Base-by-base conservation (phyloP, 2,113 vertebrate genomes). In the Axis porcinus region DNA sequence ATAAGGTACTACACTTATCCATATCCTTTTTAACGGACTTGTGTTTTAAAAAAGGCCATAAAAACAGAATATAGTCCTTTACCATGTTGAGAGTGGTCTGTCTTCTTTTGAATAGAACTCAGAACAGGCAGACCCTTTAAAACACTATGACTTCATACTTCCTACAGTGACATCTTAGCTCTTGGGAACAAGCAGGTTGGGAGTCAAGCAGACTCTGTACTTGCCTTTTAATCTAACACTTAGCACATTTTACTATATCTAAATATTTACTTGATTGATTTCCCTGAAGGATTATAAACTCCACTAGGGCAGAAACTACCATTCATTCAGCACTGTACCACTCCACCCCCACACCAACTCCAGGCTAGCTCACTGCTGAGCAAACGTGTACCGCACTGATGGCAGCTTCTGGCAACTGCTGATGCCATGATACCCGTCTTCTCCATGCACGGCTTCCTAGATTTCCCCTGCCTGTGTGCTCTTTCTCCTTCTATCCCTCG, bases 21-120 rank as follows among this genome's bases (percentile, higher is more conserved):
- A 47, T 52, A 92, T 70, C 57, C 43, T 92, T 95, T 96, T 67
- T 30, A 94, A 84, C 55, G 21, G 52, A 79, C 3, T 64, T 95
- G 91, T 94, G 40, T 64, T 97, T 95, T 67, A 62, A 95, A 97
- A 89, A 28, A 88, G 33, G 74, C 67, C n/a, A 55, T 70, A 87
- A 94, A 67, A 95, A 91, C 17, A 89, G 15, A 85, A 55, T 58
- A 91, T 1, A 76, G 55, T 94, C 78, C 28, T 87, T 86, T 78
- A 88, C 19, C 27, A 86, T 50, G 27, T 12, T 27, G 45, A 95
- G 17, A 36, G 28, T 64, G 50, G 74, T 81, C 52, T 91, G 17
- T 81, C 83, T 91, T 92, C 90, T 84, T 95, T 52, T 85, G 74
- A 86, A 88, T 88, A 96, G 54, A 94, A 94, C n/a, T 85, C 9